Conservation (phyloP, 2,797 vertebrate genomes). For the Amniataba percoides region DNA sequence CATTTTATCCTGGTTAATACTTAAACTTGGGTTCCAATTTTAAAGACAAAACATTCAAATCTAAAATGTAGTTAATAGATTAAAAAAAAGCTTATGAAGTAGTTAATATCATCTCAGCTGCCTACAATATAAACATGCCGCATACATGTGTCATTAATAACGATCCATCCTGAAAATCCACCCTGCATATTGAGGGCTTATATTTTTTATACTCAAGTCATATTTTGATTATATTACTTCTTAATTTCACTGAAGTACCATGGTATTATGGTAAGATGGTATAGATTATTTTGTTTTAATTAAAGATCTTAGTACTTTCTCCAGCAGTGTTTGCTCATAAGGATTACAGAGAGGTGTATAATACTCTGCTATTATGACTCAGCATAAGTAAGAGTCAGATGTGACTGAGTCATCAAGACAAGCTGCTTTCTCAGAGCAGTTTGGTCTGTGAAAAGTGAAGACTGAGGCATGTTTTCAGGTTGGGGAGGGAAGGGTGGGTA, state of each 20-base stretch:
- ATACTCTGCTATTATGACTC: conserved; percentile 3
- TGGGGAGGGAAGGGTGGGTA: conserved; percentile 14
- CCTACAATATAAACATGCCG: background rate
- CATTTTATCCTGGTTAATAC: background rate
- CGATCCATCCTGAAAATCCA: background rate
- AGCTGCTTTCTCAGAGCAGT: conserved; percentile 28
- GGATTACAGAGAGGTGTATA: background rate
- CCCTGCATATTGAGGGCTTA: background rate
- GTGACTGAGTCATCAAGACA: conserved; percentile 15
- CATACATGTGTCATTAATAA: background rate
- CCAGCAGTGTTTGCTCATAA: background rate
- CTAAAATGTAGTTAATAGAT: background rate
- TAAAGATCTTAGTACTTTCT: background rate
- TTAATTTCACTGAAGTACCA: background rate
- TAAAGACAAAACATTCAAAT: background rate
- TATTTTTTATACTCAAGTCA: background rate
- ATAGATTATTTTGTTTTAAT: background rate
- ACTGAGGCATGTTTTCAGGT: conserved; percentile 33
- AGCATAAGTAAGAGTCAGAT: conserved; percentile 17
- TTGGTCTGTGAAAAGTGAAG: conserved; percentile 12
- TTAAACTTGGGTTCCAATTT: background rate
- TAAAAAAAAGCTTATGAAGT: background rate
- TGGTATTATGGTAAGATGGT: background rate
- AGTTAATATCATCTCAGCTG: background rate
- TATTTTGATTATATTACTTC: background rate